Percentiles rank a stretch among this genome's conserved stretches.
phyloP scores from a whole-genome alignment of 92 coral and sea anemone species.

The Phymanthus crucifer region DNA sequence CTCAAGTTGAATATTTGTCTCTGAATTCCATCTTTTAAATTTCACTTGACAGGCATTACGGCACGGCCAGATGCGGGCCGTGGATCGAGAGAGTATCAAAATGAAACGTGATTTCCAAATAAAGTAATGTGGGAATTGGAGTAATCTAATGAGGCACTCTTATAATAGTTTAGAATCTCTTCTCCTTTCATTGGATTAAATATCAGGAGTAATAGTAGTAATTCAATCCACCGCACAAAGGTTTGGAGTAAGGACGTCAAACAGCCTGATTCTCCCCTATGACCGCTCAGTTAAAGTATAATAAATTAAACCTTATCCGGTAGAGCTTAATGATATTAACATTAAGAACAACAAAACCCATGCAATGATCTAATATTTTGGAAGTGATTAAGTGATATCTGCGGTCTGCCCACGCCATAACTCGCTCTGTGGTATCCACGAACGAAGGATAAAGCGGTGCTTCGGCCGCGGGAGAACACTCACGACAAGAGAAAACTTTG shows the following conservation, averaged over 20 bases:
- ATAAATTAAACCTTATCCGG: slow-evolving; percentile 3
- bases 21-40: background rate
- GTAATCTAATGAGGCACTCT: background rate
- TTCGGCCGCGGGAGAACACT: background rate
- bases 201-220: background rate
- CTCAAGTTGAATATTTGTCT: background rate
- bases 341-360: background rate
- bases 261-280: background rate
- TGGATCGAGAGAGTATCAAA: background rate
- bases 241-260: background rate
- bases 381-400: background rate
- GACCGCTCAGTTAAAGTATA: background rate
- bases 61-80: background rate
- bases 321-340: background rate
- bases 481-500: no score
- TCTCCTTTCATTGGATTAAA: background rate
- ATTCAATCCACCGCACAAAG: background rate
- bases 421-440: background rate
- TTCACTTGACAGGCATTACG: background rate
- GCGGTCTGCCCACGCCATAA: slow-evolving; percentile 5
- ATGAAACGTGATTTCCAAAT: background rate
- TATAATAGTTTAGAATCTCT: background rate
- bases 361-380: background rate
- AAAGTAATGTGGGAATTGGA: background rate
- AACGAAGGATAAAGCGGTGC: background rate